Base-by-base conservation (phyloP, 2,888 invertebrate species). In the Tetranychus piercei region DNA sequence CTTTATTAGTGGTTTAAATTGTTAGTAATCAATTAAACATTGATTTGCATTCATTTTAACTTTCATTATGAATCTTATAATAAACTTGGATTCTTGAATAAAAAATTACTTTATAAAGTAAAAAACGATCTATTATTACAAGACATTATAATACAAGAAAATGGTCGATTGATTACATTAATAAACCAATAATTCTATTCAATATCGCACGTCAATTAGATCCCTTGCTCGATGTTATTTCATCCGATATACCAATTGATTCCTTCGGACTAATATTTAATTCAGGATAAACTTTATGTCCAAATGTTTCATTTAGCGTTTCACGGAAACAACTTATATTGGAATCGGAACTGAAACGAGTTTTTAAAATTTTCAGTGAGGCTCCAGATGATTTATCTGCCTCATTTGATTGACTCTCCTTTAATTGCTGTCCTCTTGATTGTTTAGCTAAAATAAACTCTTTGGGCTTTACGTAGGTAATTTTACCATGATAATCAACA, bases 331-430 rank as follows among this genome's bases (percentile, higher is more conserved):
- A 11, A 11, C 20, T 23, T 20, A 69, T 69, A 69, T 69, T 69
- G 5, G 69, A 69, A 69, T 69, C 69, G 69, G 69, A 23, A 69
- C 69, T 69, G 69, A 69, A 69, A 6, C 69, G 69, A 11, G 69
- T 20, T n/a, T 23, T n/a, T 23, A 69, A 23, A 69, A 69, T 23
- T 69, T 69, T 69, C 66, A 66, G n/a, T 20, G n/a, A 66, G 18
- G n/a, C 66, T 5, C 22, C 69, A 11, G 23, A 20, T 20, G 20
- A 20, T 22, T 34, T 34, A 23, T 11, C 8, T 22, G 11, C 11
- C 11, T 11, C 55, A 15, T 55, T 55, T 55, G 55, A 6, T 55
- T 4, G 34, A 34, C 34, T 34, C 4, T 34, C 55, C 8, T 8
- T 45, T 55, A 55, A 55, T 55, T 55, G 55, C 15, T 55, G 55